Base-by-base conservation (phyloP, 2,797 vertebrate genomes). In the Otolemur crassicaudatus region DNA sequence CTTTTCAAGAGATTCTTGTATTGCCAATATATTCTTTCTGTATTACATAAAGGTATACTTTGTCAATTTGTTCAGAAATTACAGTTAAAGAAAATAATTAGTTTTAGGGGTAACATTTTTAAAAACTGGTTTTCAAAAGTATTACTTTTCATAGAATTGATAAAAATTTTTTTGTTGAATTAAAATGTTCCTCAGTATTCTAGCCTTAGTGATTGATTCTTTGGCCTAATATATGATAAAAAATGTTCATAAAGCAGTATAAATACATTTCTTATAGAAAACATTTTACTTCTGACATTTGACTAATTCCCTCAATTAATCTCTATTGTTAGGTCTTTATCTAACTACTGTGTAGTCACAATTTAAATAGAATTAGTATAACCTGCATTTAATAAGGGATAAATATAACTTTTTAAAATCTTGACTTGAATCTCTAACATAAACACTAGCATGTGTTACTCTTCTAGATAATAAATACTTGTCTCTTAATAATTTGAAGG, bases 401-500 rank as follows among this genome's bases (percentile, higher is more conserved):
- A 58, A 91, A 46, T 77, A 85, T 65, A 63, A 20, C 13, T 88
- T 83, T 87, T 86, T 85, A 16, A 90, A 92, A 67, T 29, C 23
- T 86, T 92, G 34, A 6, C 46, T 89, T 80, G 22, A 6, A 75
- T 63, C 34, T 65, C 0, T 77, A 90, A 69, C 2, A 76, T 95
- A 61, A 87, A 84, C 40, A 58, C 37, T 65, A 69, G 4, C 67
- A 5, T 87, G 19, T 94, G 37, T 65, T 85, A 12, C 20, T 94
- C 29, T 27, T 86, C 88, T 84, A 92, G 92, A 53, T 73, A 72
- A 87, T 93, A 90, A 69, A 65, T 89, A 73, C 3, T 88, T 91
- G 27, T 63, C 8, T 73, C 12, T 95, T 77, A 88, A 80, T 94
- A 20, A 93, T 95, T 91, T 97, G 53, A 93, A 82, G 2, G 80